Percentiles rank a stretch among this genome's conserved stretches.
Conservation (phyloP, 2,113 vertebrate genomes). For the Ranitomeya variabilis region DNA sequence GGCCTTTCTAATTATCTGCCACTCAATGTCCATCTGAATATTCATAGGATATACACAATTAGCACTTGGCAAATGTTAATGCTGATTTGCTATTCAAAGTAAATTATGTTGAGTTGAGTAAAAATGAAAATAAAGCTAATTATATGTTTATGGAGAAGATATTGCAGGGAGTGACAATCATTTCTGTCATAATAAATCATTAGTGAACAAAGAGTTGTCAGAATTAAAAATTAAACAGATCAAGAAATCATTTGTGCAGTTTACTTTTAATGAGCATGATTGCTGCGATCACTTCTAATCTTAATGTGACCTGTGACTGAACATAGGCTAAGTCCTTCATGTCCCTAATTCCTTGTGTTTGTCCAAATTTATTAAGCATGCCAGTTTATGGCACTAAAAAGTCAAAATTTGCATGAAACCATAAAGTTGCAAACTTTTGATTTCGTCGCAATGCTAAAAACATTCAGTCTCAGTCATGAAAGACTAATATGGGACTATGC, state of each 20-base stretch:
- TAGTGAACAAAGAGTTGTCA: conserved; percentile 48
- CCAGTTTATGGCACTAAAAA: too few relatives aligned
- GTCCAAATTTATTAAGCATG: neutral
- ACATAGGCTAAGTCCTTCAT: neutral
- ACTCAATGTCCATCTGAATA: conserved; percentile 58
- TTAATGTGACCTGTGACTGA: neutral
- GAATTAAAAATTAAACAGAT: conserved; percentile 44
- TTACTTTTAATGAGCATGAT: conserved; percentile 24
- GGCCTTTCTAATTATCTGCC: conserved; percentile 57
- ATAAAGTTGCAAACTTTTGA: too few relatives aligned
- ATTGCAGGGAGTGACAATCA: conserved; percentile 55
- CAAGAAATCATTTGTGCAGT: neutral
- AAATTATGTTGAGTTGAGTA: conserved; percentile 51
- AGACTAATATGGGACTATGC: too few relatives aligned
- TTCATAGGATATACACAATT: conserved; percentile 55
- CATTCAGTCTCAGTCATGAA: too few relatives aligned
- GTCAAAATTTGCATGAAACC: too few relatives aligned
- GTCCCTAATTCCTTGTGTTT: neutral
- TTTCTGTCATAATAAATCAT: conserved; percentile 57
- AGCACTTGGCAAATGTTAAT: conserved; percentile 52
- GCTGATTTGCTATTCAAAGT: conserved; percentile 56
- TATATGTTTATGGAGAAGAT: conserved; percentile 58
- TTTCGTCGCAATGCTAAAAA: too few relatives aligned
- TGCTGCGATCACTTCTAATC: conserved; percentile 34
- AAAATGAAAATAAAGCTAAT: conserved; percentile 54